Conservation (phyloP, 1,140 invertebrate genomes). For the Cardiocondyla obscurior region DNA sequence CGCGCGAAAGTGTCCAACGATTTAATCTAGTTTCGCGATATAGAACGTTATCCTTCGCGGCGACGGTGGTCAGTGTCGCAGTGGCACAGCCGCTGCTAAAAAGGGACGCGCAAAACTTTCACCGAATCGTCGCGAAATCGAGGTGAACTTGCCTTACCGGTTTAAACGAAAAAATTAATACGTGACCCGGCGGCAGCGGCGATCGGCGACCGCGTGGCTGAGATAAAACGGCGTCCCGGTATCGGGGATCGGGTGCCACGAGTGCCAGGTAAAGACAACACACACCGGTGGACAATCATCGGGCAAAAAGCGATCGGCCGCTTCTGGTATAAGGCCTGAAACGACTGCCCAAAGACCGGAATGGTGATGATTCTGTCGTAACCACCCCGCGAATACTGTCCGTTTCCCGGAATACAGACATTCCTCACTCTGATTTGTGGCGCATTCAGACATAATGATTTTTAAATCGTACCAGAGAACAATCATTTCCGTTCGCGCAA, state of each 20-base stretch:
- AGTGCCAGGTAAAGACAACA: conserved; percentile 68
- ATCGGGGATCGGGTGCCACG: conserved; percentile 45
- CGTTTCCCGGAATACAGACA: background rate
- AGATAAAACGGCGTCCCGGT: conserved; percentile 53
- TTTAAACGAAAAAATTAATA: conserved; percentile 74
- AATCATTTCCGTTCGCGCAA: background rate
- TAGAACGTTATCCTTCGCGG: conserved; percentile 7
- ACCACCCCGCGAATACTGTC: background rate
- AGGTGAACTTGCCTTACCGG: conserved; percentile 71
- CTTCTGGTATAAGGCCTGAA: conserved; percentile 62
- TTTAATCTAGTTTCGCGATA: background rate
- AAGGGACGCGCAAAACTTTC: conserved; percentile 65
- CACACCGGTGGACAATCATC: conserved; percentile 66
- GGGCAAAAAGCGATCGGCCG: conserved; percentile 62
- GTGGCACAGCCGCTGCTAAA: conserved; percentile 45
- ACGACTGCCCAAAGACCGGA: conserved; percentile 60
- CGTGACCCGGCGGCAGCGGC: conserved; percentile 65
- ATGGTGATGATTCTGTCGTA: conserved; percentile 55
- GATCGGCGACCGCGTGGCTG: conserved; percentile 62
- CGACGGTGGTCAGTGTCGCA: conserved; percentile 37
- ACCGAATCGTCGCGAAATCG: conserved; percentile 71
- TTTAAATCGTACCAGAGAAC: background rate
- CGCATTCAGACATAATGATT: background rate
- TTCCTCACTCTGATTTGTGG: background rate
- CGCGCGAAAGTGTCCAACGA: background rate